Evolutionary conservation across 2,797 vertebrate species (phyloP).

Genomic region (Notamacropus eugenii): DNA sequence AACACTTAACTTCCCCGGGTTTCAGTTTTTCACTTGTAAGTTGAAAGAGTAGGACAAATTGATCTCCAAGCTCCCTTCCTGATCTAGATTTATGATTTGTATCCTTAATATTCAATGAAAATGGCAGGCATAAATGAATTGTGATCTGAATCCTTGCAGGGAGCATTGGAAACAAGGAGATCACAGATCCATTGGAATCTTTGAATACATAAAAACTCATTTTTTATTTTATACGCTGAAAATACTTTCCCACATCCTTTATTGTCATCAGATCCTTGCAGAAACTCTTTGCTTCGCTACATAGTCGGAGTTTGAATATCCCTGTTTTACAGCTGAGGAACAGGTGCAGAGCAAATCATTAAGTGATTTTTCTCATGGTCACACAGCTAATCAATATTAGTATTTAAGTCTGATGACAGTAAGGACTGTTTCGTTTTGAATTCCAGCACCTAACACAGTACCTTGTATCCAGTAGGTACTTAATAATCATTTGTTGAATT

Average conservation of each 20-base stretch:
- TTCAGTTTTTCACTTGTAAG: background rate
- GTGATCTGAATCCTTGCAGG: background rate
- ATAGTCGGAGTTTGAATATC: background rate
- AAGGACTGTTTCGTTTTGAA: background rate
- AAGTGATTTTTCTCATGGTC: background rate
- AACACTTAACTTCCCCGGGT: background rate
- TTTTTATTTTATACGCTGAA: background rate
- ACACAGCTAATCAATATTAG: background rate
- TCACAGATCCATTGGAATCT: background rate
- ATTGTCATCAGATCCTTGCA: background rate
- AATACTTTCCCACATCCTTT: background rate
- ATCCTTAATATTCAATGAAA: background rate
- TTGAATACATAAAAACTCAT: background rate
- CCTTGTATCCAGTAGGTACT: background rate
- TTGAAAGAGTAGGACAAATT: background rate
- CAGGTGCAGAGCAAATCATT: background rate
- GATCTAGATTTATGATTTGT: background rate
- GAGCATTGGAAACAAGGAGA: background rate
- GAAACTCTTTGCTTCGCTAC: background rate
- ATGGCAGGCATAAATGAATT: background rate
- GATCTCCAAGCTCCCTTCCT: background rate
- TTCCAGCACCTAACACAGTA: background rate
- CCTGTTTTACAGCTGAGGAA: background rate
- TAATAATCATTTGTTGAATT: background rate
- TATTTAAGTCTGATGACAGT: background rate